These are phyloP conservation scores for Eulacestoma nigropectus DNA, from an alignment of 2,113 vertebrate species.

Conservation along the genomic window DNA sequence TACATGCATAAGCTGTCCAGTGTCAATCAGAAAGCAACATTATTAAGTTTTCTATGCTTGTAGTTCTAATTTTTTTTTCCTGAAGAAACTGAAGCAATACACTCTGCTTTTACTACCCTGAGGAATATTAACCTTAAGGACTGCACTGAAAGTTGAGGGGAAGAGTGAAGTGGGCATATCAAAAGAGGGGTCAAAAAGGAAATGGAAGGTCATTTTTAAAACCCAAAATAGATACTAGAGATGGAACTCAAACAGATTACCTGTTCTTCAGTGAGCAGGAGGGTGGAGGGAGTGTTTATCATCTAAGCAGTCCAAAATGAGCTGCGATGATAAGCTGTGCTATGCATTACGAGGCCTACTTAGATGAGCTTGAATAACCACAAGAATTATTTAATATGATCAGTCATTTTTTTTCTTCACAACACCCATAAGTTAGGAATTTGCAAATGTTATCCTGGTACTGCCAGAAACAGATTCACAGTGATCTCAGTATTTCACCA, in stretches of 20 bases:
- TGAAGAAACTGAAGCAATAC: not conserved
- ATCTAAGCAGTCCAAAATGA: not conserved
- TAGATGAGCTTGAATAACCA: not conserved
- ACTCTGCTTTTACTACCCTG: not conserved
- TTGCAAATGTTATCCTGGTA: not conserved
- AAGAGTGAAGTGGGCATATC: not conserved
- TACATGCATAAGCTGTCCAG: not conserved
- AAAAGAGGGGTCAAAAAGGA: not conserved
- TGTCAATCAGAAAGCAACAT: not conserved
- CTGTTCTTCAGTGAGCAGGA: not conserved
- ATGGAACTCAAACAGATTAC: not conserved
- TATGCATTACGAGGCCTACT: not conserved
- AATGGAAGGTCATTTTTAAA: not conserved
- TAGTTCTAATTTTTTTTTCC: not conserved
- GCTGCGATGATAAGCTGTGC: not conserved
- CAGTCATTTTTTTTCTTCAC: not conserved
- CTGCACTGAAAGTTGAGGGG: not conserved
- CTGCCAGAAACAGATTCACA: not conserved
- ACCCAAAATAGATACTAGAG: not conserved
- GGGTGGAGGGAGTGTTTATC: not conserved
- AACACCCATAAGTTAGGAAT: not conserved
- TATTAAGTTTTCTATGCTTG: not conserved
- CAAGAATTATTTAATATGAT: not conserved
- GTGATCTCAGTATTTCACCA: constrained; percentile 29
- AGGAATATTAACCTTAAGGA: not conserved